phyloP scores from a whole-genome alignment of 2,113 vertebrate species.

The Sporophila hypoxantha region DNA sequence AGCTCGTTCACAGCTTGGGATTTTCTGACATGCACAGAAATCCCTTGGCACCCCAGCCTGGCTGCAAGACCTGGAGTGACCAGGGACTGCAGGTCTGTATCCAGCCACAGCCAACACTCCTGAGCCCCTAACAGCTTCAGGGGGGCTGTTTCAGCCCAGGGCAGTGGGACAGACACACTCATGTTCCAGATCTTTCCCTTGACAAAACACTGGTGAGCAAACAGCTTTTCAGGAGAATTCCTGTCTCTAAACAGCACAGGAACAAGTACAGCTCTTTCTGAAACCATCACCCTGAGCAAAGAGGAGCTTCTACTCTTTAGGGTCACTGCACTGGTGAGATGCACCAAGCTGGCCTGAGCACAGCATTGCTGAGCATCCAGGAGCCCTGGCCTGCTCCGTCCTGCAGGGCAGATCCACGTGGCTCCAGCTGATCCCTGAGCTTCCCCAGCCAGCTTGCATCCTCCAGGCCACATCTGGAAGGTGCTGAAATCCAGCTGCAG shows the following conservation, averaged over 20 bases:
- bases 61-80: fast-evolving
- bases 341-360: not conserved
- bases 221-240: not conserved
- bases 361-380: not conserved
- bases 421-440: not conserved
- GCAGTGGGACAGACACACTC: not conserved
- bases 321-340: not conserved
- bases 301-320: not conserved
- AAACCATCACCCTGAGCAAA: not conserved
- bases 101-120: not conserved
- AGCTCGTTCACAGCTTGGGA: not conserved
- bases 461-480: not conserved
- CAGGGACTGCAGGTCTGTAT: not conserved
- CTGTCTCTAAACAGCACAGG: not conserved
- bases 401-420: fast-evolving
- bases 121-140: not conserved
- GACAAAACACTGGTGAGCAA: not conserved
- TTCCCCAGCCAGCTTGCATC: not conserved
- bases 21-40: fast-evolving
- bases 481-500: not conserved
- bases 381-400: not conserved
- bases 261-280: not conserved
- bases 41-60: not conserved
- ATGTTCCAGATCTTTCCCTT: not conserved
- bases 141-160: not conserved